Percentiles rank a stretch among this genome's conserved stretches.
Evolutionary conservation across 1,140 invertebrate genomes (phyloP).

Genomic region (Vanessa tameamea): DNA sequence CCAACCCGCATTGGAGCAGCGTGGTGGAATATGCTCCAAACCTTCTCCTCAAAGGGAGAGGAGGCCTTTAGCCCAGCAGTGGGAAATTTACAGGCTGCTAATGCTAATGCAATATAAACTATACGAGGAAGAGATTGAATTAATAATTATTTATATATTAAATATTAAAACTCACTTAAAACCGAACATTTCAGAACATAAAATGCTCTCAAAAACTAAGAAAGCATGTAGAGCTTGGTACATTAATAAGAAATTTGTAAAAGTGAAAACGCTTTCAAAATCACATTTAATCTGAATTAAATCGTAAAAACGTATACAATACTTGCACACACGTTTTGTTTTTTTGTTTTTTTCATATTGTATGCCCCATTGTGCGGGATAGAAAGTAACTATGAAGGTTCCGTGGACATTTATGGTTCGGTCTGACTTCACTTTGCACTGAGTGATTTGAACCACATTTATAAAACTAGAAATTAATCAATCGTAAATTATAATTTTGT

Average conservation of each 20-base stretch:
- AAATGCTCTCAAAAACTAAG: slow-evolving; percentile 29
- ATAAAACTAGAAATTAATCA: too few relatives aligned
- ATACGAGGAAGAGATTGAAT: too few relatives aligned
- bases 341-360: slow-evolving; percentile 25
- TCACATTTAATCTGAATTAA: slow-evolving; percentile 25
- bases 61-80: too few relatives aligned
- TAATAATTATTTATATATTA: neutral
- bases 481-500: neutral
- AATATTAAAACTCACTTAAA: neutral
- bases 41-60: too few relatives aligned
- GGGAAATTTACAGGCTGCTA: too few relatives aligned
- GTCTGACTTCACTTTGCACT: neutral
- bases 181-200: neutral
- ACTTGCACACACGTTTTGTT: slow-evolving; percentile 11
- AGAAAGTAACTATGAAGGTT: slow-evolving; percentile 29
- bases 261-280: slow-evolving; percentile 34
- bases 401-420: neutral
- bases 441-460: neutral
- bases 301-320: slow-evolving; percentile 26
- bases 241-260: slow-evolving; percentile 15
- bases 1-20: too few relatives aligned
- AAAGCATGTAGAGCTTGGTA: slow-evolving; percentile 22
- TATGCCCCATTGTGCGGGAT: slow-evolving; percentile 28
- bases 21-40: too few relatives aligned
- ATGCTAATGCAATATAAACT: too few relatives aligned